Conservation (phyloP, 2,797 vertebrate species). For the Lepus oiostolus region DNA sequence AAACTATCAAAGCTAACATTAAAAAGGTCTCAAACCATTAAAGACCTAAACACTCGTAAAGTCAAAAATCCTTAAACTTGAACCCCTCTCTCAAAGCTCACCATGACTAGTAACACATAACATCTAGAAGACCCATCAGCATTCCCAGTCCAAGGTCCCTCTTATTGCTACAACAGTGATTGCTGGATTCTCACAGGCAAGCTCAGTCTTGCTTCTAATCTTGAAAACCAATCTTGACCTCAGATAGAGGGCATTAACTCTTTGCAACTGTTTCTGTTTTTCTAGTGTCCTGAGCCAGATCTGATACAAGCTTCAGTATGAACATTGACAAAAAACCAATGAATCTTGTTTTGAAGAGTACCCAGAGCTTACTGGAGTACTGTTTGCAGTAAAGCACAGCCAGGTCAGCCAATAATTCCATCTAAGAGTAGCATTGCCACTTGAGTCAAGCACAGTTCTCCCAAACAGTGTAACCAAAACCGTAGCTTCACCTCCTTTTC, state of each 20-base stretch:
- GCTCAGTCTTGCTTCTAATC: constrained; percentile 59
- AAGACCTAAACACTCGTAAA: neutral
- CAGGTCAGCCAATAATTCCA: neutral
- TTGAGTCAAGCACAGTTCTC: constrained; percentile 21
- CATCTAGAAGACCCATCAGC: neutral
- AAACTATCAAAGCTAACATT: neutral
- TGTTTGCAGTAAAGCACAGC: constrained; percentile 5
- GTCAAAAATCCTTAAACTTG: neutral
- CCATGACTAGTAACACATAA: neutral
- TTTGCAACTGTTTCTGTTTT: constrained; percentile 54
- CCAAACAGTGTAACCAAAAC: constrained; percentile 23
- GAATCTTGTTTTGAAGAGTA: constrained; percentile 56
- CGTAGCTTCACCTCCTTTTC: constrained; percentile 34
- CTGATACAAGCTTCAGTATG: constrained; percentile 43
- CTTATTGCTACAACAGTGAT: neutral
- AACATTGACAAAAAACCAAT: constrained; percentile 51
- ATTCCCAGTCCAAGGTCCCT: constrained; percentile 17
- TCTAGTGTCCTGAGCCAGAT: constrained; percentile 52
- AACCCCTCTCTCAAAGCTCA: constrained; percentile 5
- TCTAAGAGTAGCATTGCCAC: neutral
- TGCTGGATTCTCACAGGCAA: constrained; percentile 49
- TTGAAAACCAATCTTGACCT: constrained; percentile 70
- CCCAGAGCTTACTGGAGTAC: constrained; percentile 43
- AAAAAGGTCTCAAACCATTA: constrained; percentile 4
- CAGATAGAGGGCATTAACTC: constrained; percentile 60